Evolutionary conservation across 2,888 invertebrate species (phyloP), one percentile per base, ranked within the genome.

Genomic region (Tipula lateralis): DNA sequence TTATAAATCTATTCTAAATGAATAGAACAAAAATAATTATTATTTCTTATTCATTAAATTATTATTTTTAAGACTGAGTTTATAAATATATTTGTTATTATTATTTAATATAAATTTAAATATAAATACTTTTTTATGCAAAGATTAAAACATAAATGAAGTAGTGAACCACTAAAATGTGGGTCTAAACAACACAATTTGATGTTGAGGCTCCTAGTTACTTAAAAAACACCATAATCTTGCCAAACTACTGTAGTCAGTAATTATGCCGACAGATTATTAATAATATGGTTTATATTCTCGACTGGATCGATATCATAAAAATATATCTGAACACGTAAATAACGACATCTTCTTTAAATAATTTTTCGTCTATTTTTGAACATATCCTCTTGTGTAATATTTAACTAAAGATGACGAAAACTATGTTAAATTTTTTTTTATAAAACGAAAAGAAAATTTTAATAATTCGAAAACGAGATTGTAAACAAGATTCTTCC

Each of bases 391-490:
- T 66, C 9, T 24, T 66, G 9, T 66, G 24, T 66, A 66, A 19
- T 19, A 66, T 24, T 66, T 66, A 24, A 66, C 16, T 50, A 66
- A 66, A 66, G 7, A 24, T 66, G 24, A 66, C 66, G 66, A 66
- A 66, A 66, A 66, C 7, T 66, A 66, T 24, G 66, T 66, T 66
- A 66, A 66, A 66, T 66, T 66, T 66, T 66, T 66, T 66, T 24
- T 66, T 66, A 24, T 66, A 66, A 24, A 66, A 66, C 66, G 66
- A 66, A 66, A 66, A 66, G 66, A 66, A 66, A 66, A 66, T 66
- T 66, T 66, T 66, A 66, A 66, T 66, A 66, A 66, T 66, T 66
- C 66, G 66, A 66, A 66, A 66, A 66, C 66, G 66, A 66, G 66
- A 66, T 66, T 66, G 66, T 66, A 66, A 50, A 66, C 66, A 66